Evolutionary conservation across 2,797 vertebrate species (phyloP), one percentile per base, ranked within the genome.

Genomic region (Vipera ursinii): DNA sequence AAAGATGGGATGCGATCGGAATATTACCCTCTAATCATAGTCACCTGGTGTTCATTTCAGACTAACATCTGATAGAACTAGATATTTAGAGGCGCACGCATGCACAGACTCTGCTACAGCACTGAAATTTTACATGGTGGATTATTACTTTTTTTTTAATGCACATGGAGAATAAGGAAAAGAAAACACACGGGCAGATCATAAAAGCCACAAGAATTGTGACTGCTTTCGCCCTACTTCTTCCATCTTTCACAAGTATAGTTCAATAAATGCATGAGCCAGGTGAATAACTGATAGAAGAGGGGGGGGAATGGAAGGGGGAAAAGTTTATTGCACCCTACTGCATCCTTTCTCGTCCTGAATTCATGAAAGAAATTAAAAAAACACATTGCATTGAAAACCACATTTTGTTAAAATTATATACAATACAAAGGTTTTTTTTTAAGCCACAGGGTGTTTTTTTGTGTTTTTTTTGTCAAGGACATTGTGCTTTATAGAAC

Each of bases 201-300:
- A 55, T 86, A 86, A 89, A 93, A 86, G 53, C 8, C 14, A 28
- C 87, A 93, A 69, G 82, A 57, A 73, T 20, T 69, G 78, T 12
- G n/a, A 56, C 51, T 24, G 55, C 44, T 89, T 55, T 60, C 4
- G 9, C 26, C 56, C 56, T 53, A 63, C 57, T 82, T 57, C 14
- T 82, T 82, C 78, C 88, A 59, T 87, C 88, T 59, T 91, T 60
- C 48, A 38, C 20, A 93, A 59, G 87, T 53, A 53, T 73, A 89
- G 61, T 69, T 89, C 61, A 73, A 91, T 93, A 91, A 60, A 91
- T 89, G 90, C 60, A 65, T n/a, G 59, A 88, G 38, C 86, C 69
- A 55, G 61, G 91, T 91, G 88, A 55, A 22, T 28, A 93, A 56
- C 78, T 86, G 60, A 28, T 28, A 48, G 61, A 89, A 91, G 53